Percentiles rank a stretch among this genome's conserved stretches.
phyloP scores from a whole-genome alignment of 2,888 invertebrate species.

The Drosophila sordidapex region DNA sequence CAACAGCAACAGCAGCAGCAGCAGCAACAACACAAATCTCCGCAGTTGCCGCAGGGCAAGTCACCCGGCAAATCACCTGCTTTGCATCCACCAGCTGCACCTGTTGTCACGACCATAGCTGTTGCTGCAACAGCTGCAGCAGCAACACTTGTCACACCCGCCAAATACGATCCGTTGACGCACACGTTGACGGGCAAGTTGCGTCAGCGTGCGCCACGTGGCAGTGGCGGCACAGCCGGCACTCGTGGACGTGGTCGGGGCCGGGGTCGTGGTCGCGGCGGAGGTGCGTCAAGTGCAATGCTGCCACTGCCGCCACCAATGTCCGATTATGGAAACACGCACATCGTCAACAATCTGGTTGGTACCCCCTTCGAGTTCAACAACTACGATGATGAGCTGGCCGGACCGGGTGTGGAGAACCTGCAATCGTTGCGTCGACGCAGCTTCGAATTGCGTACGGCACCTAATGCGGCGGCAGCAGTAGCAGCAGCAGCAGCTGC shows the following conservation, averaged over 20 bases:
- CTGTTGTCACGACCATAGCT: neutral
- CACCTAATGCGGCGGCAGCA: constrained; percentile 44
- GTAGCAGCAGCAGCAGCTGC: constrained; percentile 6
- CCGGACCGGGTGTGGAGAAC: constrained; percentile 91
- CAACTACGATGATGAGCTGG: constrained; percentile 93
- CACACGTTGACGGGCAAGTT: constrained; percentile 82
- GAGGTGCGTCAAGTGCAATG: constrained; percentile 72
- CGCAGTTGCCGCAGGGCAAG: constrained; percentile 86
- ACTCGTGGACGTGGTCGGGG: constrained; percentile 82
- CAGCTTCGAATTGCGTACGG: constrained; percentile 88
- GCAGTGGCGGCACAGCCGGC: constrained; percentile 63
- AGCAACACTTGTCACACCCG: constrained; percentile 45
- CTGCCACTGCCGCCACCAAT: constrained; percentile 81
- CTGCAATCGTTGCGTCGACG: constrained; percentile 91
- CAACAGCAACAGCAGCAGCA: constrained; percentile 62
- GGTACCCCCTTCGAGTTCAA: constrained; percentile 95
- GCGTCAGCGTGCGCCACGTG: constrained; percentile 83
- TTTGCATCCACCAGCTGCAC: constrained; percentile 4
- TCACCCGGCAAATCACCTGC: constrained; percentile 89
- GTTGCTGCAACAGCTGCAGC: constrained; percentile 60
- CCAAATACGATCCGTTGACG: constrained; percentile 80
- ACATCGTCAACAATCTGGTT: constrained; percentile 91
- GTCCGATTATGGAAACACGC: constrained; percentile 84
- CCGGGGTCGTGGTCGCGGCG: constrained; percentile 85
- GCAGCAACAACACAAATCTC: constrained; percentile 86